These are phyloP conservation scores for Drosophila sulfurigaster DNA, from an alignment of 1,140 invertebrate species.

Conservation along the genomic window DNA sequence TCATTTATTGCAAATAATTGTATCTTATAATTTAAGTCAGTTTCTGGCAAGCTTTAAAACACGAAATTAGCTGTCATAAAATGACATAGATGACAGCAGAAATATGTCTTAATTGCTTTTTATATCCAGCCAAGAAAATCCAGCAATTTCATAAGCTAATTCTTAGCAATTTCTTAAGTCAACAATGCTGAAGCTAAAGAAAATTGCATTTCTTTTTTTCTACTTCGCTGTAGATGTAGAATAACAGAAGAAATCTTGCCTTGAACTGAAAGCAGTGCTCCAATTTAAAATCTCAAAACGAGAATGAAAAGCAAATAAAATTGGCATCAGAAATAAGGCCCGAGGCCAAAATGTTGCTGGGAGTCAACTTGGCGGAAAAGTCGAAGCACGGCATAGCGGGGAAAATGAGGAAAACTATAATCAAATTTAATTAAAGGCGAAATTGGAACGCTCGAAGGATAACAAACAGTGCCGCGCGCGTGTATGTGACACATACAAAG, in stretches of 20 bases:
- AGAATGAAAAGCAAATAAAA: constrained; percentile 26
- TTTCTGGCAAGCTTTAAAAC: too few species aligned
- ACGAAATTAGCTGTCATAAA: too few species aligned
- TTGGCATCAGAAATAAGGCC: constrained; percentile 9
- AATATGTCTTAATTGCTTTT: not conserved
- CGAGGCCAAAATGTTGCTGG: constrained; percentile 28
- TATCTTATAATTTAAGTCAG: too few species aligned
- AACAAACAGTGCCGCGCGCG: constrained; percentile 27
- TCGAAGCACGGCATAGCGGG: constrained; percentile 29
- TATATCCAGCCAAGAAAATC: not conserved
- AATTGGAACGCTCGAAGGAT: constrained; percentile 69
- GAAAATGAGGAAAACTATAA: constrained; percentile 75
- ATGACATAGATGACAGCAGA: too few species aligned
- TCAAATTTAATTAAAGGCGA: constrained; percentile 82
- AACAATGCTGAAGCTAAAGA: not conserved
- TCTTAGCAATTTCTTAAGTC: not conserved
- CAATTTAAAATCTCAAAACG: constrained; percentile 17
- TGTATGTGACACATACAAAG: constrained; percentile 36
- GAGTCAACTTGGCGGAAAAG: constrained; percentile 20
- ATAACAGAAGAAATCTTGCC: not conserved
- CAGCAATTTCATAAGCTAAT: not conserved
- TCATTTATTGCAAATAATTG: too few species aligned
- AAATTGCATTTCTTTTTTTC: not conserved
- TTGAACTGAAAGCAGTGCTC: constrained; percentile 1
- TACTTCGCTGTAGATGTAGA: not conserved